Evolutionary conservation across 1,140 invertebrate genomes (phyloP).

Genomic region (Conus ventricosus): DNA sequence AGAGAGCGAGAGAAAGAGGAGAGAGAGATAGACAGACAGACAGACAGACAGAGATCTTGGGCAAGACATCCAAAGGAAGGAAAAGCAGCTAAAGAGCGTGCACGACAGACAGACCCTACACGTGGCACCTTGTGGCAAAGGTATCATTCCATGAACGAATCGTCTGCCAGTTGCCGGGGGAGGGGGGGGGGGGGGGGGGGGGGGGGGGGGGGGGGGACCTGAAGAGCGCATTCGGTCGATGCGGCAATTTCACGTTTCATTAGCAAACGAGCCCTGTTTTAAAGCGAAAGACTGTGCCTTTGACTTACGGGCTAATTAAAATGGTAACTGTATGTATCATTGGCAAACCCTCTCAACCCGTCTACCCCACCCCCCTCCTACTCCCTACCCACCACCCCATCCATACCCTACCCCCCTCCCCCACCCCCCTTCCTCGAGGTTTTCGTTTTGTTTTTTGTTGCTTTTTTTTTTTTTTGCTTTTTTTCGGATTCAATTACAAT

Average conservation of each 20-base stretch:
- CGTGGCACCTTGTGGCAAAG: not conserved
- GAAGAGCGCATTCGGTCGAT: not conserved
- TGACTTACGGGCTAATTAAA: slow-evolving; percentile 2
- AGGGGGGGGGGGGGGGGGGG: not conserved
- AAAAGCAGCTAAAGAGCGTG: not conserved
- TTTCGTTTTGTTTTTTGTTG: too few species aligned
- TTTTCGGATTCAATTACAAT: not conserved
- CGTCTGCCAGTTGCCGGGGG: not conserved
- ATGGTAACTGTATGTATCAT: not conserved
- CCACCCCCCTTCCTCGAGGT: too few species aligned
- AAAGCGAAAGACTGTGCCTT: not conserved
- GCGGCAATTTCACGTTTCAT: not conserved
- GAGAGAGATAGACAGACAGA: too few species aligned
- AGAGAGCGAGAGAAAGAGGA: too few species aligned
- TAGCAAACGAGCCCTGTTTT: not conserved
- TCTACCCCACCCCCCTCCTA: too few species aligned
- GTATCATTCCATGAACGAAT: not conserved
- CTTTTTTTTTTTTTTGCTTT: not conserved
- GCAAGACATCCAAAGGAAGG: not conserved
- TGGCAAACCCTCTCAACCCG: not conserved
- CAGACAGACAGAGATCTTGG: too few species aligned
- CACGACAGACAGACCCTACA: too few species aligned
- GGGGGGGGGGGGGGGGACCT: not conserved
- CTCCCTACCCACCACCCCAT: too few species aligned
- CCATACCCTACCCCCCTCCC: too few species aligned